These are phyloP conservation scores for Smittia sp. DNA, from an alignment of 2,888 invertebrate genomes.

Conservation along the genomic window DNA sequence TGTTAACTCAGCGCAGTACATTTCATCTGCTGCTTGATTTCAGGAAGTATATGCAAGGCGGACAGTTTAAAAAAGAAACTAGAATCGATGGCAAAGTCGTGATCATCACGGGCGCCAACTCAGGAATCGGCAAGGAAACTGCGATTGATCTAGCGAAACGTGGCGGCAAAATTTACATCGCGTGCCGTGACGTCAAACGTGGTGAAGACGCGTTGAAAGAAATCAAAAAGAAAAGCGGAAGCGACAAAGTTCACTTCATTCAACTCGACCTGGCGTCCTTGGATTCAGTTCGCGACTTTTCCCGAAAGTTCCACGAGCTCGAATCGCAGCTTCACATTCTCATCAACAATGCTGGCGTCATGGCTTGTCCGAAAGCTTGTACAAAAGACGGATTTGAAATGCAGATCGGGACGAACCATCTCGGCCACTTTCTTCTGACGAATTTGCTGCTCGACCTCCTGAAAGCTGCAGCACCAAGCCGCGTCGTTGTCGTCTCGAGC, in stretches of 20 bases:
- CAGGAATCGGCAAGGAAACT: constrained; percentile 77
- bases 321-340: constrained; percentile 56
- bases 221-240: constrained; percentile 68
- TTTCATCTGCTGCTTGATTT: constrained; percentile 35
- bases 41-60: constrained; percentile 57
- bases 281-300: constrained; percentile 61
- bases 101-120: constrained; percentile 77
- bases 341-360: constrained; percentile 60
- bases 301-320: constrained; percentile 53
- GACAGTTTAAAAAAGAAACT: constrained; percentile 54
- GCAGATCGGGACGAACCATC: constrained; percentile 60
- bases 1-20: neutral
- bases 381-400: constrained; percentile 59
- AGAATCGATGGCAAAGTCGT: constrained; percentile 63
- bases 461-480: constrained; percentile 64
- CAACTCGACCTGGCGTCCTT: constrained; percentile 57
- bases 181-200: constrained; percentile 72
- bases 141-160: constrained; percentile 68
- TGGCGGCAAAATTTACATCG: constrained; percentile 81
- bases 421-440: constrained; percentile 64
- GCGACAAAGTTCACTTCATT: constrained; percentile 68
- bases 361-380: constrained; percentile 53
- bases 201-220: constrained; percentile 69
- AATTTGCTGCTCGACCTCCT: constrained; percentile 58
- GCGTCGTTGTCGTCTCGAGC: constrained; percentile 73